Evolutionary conservation across 1,140 invertebrate species (phyloP).

Genomic region (Drosophila varians): DNA sequence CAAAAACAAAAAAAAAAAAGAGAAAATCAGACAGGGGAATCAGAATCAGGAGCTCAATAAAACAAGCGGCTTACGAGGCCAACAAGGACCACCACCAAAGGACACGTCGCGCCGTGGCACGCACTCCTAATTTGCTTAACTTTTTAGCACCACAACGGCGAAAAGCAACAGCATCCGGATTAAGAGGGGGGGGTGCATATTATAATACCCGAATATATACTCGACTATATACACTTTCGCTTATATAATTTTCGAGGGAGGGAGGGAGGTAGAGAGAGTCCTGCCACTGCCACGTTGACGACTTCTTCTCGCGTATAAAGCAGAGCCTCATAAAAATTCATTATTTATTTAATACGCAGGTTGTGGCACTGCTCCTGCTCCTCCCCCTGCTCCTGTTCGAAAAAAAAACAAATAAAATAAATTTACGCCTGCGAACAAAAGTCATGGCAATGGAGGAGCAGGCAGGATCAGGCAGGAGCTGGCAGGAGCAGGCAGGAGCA

Average conservation of each 20-base stretch:
- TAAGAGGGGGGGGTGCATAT: slow-evolving; percentile 22
- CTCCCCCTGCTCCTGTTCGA: not conserved
- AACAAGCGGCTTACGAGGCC: slow-evolving; percentile 73
- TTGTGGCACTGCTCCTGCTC: slow-evolving; percentile 24
- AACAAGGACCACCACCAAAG: slow-evolving; percentile 46
- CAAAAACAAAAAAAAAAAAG: too few species aligned
- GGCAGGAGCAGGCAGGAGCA: slow-evolving; percentile 3
- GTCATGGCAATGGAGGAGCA: too few species aligned
- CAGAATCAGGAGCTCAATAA: slow-evolving; percentile 56
- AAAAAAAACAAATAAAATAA: slow-evolving; percentile 73
- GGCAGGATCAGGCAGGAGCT: too few species aligned
- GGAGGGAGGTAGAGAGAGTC: not conserved
- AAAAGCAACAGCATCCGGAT: not conserved
- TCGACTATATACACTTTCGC: too few species aligned
- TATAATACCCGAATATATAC: slow-evolving; percentile 12
- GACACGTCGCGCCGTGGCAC: slow-evolving; percentile 53
- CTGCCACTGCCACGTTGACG: slow-evolving; percentile 6
- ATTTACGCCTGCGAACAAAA: slow-evolving; percentile 75
- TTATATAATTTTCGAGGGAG: not conserved
- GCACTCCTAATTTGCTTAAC: slow-evolving; percentile 80
- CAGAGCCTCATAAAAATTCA: slow-evolving; percentile 80
- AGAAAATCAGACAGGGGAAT: not conserved
- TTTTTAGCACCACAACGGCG: slow-evolving; percentile 72
- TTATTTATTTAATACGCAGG: slow-evolving; percentile 81
- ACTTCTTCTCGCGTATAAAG: slow-evolving; percentile 62